These are phyloP conservation scores for Alloscopus bannaensis DNA, from an alignment of 2,888 invertebrate species.

Conservation along the genomic window DNA sequence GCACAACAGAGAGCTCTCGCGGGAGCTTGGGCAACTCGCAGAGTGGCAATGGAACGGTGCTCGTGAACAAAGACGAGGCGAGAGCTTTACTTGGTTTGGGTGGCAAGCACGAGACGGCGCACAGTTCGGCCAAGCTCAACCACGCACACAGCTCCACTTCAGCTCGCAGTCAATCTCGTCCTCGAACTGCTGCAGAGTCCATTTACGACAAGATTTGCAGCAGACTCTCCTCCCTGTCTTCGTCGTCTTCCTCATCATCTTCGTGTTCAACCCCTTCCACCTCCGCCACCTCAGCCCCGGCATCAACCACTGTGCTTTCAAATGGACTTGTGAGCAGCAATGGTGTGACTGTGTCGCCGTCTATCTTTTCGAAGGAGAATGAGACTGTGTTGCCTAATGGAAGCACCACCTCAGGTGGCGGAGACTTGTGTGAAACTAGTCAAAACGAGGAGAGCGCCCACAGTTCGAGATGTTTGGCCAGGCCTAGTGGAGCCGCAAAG, in stretches of 20 bases:
- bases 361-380: background rate
- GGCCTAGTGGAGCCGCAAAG: constrained; percentile 47
- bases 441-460: background rate
- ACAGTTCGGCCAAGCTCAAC: background rate
- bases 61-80: too few species aligned
- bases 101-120: too few species aligned
- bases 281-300: background rate
- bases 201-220: constrained; percentile 58
- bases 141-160: background rate
- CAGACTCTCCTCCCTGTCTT: constrained; percentile 41
- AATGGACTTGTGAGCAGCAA: too few species aligned
- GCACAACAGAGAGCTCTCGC: constrained; percentile 1
- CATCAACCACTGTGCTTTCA: too few species aligned
- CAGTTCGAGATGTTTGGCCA: constrained; percentile 19
- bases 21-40: background rate
- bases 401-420: background rate
- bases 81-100: too few species aligned
- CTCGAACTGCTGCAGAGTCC: constrained; percentile 44
- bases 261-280: constrained; percentile 2
- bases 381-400: background rate
- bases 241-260: constrained; percentile 14
- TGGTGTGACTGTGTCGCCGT: background rate
- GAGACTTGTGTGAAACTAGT: background rate
- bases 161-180: background rate
- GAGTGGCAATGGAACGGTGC: constrained; percentile 40